Evolutionary conservation across 2,888 invertebrate species (phyloP), one percentile per base, ranked within the genome.

Genomic region (Oscheius sp.): DNA sequence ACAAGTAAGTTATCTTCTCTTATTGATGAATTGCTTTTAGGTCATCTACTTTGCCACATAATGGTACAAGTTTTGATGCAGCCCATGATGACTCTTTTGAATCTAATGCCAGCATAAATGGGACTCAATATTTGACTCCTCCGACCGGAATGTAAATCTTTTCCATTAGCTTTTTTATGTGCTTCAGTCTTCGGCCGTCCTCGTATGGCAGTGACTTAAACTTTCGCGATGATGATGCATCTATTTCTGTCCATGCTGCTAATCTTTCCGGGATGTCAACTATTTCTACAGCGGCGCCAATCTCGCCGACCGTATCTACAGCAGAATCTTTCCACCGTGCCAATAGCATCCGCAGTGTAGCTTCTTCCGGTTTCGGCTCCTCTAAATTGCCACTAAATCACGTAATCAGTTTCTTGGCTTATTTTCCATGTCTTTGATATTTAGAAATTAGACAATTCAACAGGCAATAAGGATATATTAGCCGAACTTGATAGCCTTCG

Each of bases 401-500:
- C 20, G 55, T 55, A n/a, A n/a, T n/a, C n/a, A n/a, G n/a, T n/a
- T 17, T 37, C 37, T 12, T 10, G 12, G 10, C 37, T 37, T 15
- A 23, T 29, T 55, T 55, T 34, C 10, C 48, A 10, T 6, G n/a
- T 48, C n/a, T 17, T 20, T 48, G 3, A 10, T 61, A 23, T 61
- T 42, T 12, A 48, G 64, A 52, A 52, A 31, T 8, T 50, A 23
- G 64, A 64, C 5, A 64, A 64, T 34, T 65, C 50, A 12, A 42
- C 12, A 20, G 39, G 48, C 23, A 65, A 69, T n/a, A 73, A 75
- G 20, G 76, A 84, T 42, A 65, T 83, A 39, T 65, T 83, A 25
- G 75, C 79, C 1, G 77, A 80, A 10, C 77, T 83, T 50, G 79
- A 80, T 42, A 83, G 82, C 65, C 73, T 84, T 46, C 74, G 77